Evolutionary conservation across 1,140 invertebrate genomes (phyloP).

Genomic region (Bombus confusus): DNA sequence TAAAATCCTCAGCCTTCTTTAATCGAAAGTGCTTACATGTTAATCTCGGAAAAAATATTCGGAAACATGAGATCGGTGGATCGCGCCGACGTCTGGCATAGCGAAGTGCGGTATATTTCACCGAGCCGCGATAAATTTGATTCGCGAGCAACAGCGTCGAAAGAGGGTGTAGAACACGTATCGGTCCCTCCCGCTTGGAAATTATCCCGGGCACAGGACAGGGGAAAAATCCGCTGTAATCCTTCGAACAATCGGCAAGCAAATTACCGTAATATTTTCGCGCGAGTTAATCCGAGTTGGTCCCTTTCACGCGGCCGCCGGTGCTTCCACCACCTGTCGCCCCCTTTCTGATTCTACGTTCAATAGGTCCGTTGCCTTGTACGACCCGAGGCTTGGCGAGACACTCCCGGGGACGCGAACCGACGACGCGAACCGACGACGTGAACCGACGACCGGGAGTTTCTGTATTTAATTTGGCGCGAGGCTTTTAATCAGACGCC

Average conservation of each 20-base stretch:
- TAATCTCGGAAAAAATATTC: too few relatives aligned
- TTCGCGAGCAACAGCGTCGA: background rate
- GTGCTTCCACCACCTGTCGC: constrained; percentile 7
- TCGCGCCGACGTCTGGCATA: background rate
- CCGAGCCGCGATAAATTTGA: constrained; percentile 7
- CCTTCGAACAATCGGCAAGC: constrained; percentile 47
- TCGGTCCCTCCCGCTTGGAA: background rate
- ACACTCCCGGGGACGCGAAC: background rate
- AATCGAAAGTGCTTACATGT: too few relatives aligned
- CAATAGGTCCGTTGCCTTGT: constrained; percentile 25
- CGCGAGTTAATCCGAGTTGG: constrained; percentile 33
- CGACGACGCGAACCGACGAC: constrained; percentile 1
- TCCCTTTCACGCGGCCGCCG: background rate
- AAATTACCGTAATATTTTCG: constrained; percentile 53
- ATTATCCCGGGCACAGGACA: background rate
- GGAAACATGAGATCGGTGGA: background rate
- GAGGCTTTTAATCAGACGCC: constrained; percentile 69
- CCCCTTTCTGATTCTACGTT: constrained; percentile 7
- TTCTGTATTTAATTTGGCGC: constrained; percentile 72
- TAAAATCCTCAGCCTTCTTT: too few relatives aligned
- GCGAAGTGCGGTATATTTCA: background rate
- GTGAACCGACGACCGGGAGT: constrained; percentile 31
- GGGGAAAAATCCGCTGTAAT: constrained; percentile 17
- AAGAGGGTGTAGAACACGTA: background rate
- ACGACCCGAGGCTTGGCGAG: constrained; percentile 4